Evolutionary conservation across 2,888 invertebrate genomes (phyloP).

Genomic region (Piscicola geometra): DNA sequence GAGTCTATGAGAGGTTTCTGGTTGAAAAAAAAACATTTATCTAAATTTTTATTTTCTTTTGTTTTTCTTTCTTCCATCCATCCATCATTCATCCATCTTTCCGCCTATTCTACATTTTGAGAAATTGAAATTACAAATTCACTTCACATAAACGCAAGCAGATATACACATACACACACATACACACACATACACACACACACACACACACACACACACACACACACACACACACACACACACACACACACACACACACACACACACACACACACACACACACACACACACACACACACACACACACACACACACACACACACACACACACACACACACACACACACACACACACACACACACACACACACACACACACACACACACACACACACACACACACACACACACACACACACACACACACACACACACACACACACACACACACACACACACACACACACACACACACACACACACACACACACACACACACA

Average conservation of each 20-base stretch:
- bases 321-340: background rate
- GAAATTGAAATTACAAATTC: background rate
- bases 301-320: background rate
- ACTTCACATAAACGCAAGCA: background rate
- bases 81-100: no score
- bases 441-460: background rate
- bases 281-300: background rate
- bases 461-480: background rate
- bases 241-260: background rate
- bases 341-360: background rate
- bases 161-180: background rate
- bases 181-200: background rate
- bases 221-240: background rate
- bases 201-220: background rate
- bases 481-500: background rate
- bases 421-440: background rate
- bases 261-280: background rate
- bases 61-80: no score
- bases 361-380: background rate
- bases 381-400: background rate
- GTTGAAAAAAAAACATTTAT: no score
- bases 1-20: no score
- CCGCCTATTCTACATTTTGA: no score
- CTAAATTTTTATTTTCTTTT: no score
- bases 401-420: background rate